Evolutionary conservation across 2,888 invertebrate genomes (phyloP).

Genomic region (Troides aeacus): DNA sequence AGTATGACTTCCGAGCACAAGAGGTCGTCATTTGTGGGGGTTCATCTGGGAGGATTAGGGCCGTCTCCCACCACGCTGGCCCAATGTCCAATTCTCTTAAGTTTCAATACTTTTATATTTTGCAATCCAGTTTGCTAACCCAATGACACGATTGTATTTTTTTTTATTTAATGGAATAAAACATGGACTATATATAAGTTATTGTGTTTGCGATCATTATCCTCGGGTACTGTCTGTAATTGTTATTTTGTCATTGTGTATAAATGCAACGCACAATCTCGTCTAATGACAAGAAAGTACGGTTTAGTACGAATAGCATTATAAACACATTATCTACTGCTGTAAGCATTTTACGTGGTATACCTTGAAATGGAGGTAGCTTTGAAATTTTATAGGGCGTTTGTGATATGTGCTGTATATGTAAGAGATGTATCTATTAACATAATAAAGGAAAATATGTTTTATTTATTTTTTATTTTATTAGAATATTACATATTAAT

Average conservation of each 20-base stretch:
- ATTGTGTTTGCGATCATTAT: too few relatives aligned
- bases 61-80: too few relatives aligned
- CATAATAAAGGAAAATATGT: slow-evolving; percentile 22
- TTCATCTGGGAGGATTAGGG: too few relatives aligned
- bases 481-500: too few relatives aligned
- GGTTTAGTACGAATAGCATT: not conserved
- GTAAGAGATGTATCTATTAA: slow-evolving; percentile 1
- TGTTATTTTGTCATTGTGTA: not conserved
- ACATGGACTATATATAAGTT: too few relatives aligned
- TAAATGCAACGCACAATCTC: not conserved
- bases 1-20: too few relatives aligned
- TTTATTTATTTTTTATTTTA: slow-evolving; percentile 19
- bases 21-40: too few relatives aligned
- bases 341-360: not conserved
- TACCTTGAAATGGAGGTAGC: slow-evolving; percentile 1
- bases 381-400: slow-evolving; percentile 6
- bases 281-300: not conserved
- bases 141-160: too few relatives aligned
- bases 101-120: too few relatives aligned
- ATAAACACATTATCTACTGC: not conserved
- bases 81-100: too few relatives aligned
- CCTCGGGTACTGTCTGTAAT: not conserved
- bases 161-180: too few relatives aligned
- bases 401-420: slow-evolving; percentile 30
- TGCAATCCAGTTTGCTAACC: too few relatives aligned